Percentiles rank a stretch among this genome's conserved stretches.
phyloP scores from a whole-genome alignment of 2,113 vertebrate species.

The Onychostoma macrolepis region DNA sequence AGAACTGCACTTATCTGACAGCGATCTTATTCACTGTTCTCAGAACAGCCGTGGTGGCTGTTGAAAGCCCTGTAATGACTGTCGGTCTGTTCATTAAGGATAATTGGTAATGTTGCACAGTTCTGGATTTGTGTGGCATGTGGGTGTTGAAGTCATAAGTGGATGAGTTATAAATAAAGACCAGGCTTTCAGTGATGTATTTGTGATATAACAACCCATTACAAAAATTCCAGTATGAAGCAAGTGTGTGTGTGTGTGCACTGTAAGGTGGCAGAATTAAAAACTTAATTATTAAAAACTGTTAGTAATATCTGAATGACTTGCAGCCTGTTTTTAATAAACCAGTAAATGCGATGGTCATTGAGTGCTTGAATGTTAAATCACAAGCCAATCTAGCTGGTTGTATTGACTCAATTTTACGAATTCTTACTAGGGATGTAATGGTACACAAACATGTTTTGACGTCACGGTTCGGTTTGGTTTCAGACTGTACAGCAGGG shows the following conservation, averaged over 20 bases:
- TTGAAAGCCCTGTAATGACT: constrained; percentile 38
- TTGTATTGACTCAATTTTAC: not conserved
- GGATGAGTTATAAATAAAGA: constrained; percentile 31
- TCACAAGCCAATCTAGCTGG: not conserved
- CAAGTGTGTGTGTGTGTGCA: not conserved
- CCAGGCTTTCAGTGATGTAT: not conserved
- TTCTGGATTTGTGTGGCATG: not conserved
- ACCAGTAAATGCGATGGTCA: not conserved
- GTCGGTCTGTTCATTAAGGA: constrained; percentile 34
- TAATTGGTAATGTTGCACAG: constrained; percentile 30
- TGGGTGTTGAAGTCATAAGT: constrained; percentile 1
- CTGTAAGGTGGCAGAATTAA: not conserved
- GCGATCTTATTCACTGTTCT: constrained; percentile 35
- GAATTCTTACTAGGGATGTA: not conserved
- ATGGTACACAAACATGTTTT: too few relatives aligned
- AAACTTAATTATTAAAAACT: not conserved
- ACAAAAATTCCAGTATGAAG: not conserved
- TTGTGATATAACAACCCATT: not conserved
- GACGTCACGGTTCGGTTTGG: too few relatives aligned
- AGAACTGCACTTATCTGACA: constrained; percentile 40
- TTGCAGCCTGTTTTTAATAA: not conserved
- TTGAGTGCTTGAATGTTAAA: not conserved
- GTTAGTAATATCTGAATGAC: not conserved
- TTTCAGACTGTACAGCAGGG: too few relatives aligned
- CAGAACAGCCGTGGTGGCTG: not conserved